phyloP scores from a whole-genome alignment of 30 jellyfish, hydroid and myxozoan genomes.

The Phacellophora camtschatica region DNA sequence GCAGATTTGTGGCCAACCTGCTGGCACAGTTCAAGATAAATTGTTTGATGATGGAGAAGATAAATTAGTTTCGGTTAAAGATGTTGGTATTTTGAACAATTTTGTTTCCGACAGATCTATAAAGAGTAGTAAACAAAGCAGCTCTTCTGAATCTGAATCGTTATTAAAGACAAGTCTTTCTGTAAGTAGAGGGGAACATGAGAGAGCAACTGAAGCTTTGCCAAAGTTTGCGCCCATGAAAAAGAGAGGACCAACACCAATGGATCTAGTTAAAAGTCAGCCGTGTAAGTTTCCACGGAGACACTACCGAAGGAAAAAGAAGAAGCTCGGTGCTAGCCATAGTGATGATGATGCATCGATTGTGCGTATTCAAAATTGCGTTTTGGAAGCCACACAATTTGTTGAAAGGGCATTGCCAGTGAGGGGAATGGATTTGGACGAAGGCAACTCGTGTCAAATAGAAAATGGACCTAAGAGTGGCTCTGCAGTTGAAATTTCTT shows the following conservation, averaged over 20 bases:
- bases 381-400: constrained; percentile 25
- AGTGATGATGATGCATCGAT: constrained; percentile 13
- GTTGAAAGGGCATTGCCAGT: constrained; percentile 36
- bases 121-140: background rate
- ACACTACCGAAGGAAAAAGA: constrained; percentile 1
- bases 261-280: constrained; percentile 1
- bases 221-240: constrained; percentile 34
- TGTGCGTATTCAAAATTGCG: constrained; percentile 37
- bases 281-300: constrained; percentile 39
- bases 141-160: background rate
- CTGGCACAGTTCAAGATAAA: no score
- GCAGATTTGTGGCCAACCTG: no score
- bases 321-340: background rate
- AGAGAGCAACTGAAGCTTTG: constrained; percentile 34
- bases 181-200: background rate
- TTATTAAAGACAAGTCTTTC: background rate
- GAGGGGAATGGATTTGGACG: background rate
- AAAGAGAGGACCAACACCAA: constrained; percentile 22
- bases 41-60: no score
- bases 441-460: background rate
- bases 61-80: no score
- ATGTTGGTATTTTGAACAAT: no score
- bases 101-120: no score
- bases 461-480: background rate
- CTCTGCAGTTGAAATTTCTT: background rate